Evolutionary conservation across 2,113 vertebrate species (phyloP), one percentile per base, ranked within the genome.

Genomic region (Oryzias curvinotus): DNA sequence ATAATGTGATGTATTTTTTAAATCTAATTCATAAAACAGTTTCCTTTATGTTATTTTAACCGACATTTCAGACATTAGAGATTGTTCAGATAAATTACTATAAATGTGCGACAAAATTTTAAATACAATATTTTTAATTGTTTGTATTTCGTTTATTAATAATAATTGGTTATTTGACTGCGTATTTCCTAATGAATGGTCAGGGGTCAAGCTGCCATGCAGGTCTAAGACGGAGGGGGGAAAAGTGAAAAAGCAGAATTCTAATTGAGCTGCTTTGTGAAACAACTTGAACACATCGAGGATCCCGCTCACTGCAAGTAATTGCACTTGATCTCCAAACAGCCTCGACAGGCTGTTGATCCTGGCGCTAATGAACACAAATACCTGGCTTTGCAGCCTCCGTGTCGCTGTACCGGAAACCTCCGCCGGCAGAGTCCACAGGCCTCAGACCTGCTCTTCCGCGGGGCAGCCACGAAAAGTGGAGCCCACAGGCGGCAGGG

Each of bases 291-390:
- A 86, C 78, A 72, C 59, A 75, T 65, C 5, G 71, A 75, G 64
- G 69, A 68, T 69, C 52, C 50, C 43, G 74, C 65, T 67, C 57
- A 44, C 75, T 63, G 76, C 71, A 68, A 60, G 82, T 87, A 84
- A 85, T 86, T 87, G 79, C 73, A 64, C 75, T 86, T 76, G 83
- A 86, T 77, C 87, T 86, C 75, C 66, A 74, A 86, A 85, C 76
- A 83, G 80, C 67, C 76, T 52, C 65, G 86, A 73, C 87, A 80
- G 87, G 80, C 79, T 88, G 86, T 88, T 89, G 89, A 89, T 90
- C 88, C 86, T 60, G 77, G 81, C 74, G 88, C 87, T 89, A 89
- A 89, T 87, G 84, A 83, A 88, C 84, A 81, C 81, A 89, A 88
- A 89, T 85, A 86, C 81, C 81, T 82, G 81, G 79, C 85, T 87